Base-by-base conservation (phyloP, 2,797 vertebrate genomes). In the Apogon talboti region DNA sequence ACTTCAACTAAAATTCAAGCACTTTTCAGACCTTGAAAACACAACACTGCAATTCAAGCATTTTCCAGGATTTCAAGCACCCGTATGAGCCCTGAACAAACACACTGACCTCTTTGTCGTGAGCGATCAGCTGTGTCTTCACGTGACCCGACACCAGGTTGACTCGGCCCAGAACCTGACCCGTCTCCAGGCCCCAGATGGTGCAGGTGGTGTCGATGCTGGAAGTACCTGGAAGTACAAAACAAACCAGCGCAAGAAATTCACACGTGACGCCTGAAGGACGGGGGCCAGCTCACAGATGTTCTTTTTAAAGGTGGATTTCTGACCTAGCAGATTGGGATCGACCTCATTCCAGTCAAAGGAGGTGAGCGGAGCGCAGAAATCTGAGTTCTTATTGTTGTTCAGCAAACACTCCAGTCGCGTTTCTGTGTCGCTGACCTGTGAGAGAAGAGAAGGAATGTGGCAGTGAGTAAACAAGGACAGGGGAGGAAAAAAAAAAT, bases 321-420 rank as follows among this genome's bases (percentile, higher is more conserved):
- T 50, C 12, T 71, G 92, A 97, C 96, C 96, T 62, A 98, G 85
- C 61, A 98, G 91, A 86, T 98, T 97, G 55, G 96, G 96, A 78
- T 98, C 96, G 77, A 98, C 96, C 81, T 98, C 96, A 46, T 98
- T 98, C 96, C 96, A 98, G 89, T 98, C 96, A 85, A 98, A 98
- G 4, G 96, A 98, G 6, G 96, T 98, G 66, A 98, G 89, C 0
- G 96, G 96, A 35, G 96, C 96, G 79, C 96, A 98, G 92, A 98
- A 98, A 79, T 97, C 96, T 0, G 96, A 98, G 89, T 98, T 98
- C 90, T 98, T 98, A 86, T 97, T 98, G 78, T 98, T 98, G 88
- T 98, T 98, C 24, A 98, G 91, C 78, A 98, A 92, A 84, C 96
- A 98, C 73, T 98, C 96, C 81, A 98, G 92, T 11, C 96, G 91